These are phyloP conservation scores for Amniataba percoides DNA, from an alignment of 2,797 vertebrate species.

Conservation along the genomic window DNA sequence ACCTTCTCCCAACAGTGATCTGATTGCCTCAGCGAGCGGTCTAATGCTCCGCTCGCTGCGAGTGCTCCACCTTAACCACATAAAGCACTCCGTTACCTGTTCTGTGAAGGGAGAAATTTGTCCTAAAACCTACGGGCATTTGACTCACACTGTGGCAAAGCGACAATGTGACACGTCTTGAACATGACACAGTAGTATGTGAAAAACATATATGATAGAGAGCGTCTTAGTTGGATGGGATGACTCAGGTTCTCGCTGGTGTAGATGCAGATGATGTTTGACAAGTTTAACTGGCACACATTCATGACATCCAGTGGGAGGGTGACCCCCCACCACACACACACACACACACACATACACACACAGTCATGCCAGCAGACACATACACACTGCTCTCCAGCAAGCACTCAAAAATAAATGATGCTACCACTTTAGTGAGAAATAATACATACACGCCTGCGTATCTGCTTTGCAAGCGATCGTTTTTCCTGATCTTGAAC, in stretches of 20 bases:
- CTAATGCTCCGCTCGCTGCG: slow-evolving; percentile 8
- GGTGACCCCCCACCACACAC: neutral
- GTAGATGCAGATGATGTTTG: slow-evolving; percentile 63
- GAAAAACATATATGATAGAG: slow-evolving; percentile 14
- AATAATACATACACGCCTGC: neutral
- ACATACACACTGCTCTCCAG: neutral
- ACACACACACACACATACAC: neutral
- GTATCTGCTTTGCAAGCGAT: neutral
- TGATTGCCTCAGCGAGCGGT: slow-evolving; percentile 44
- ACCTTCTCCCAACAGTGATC: slow-evolving; percentile 55
- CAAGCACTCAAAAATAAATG: neutral
- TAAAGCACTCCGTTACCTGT: slow-evolving; percentile 13
- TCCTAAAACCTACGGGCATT: neutral
- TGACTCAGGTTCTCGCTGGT: slow-evolving; percentile 29
- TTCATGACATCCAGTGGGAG: slow-evolving; percentile 17
- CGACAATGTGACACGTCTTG: neutral
- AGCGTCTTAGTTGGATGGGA: neutral
- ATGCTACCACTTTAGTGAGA: neutral
- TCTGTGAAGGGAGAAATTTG: neutral
- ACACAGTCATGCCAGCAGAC: neutral
- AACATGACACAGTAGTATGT: slow-evolving; percentile 10
- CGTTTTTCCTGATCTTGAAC: neutral
- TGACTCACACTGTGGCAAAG: slow-evolving; percentile 15
- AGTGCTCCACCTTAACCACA: slow-evolving; percentile 5
- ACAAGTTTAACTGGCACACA: slow-evolving; percentile 62